Evolutionary conservation across 2,888 invertebrate species (phyloP).

Genomic region (Cheilosia soror): DNA sequence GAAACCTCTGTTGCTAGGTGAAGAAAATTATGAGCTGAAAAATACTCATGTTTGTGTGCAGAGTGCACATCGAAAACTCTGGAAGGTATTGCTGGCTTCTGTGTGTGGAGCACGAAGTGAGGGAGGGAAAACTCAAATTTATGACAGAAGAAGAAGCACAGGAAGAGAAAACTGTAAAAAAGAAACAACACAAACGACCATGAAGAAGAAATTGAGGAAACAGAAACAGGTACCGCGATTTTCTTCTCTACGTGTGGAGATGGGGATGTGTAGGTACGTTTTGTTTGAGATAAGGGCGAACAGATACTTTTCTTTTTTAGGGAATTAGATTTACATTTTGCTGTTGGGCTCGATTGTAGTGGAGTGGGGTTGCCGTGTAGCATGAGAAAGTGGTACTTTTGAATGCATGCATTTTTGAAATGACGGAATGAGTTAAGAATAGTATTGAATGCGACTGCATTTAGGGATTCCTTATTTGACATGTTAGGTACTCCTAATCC

Average conservation of each 20-base stretch:
- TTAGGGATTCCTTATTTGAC: constrained; percentile 8
- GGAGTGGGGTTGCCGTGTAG: background rate
- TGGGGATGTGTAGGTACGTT: constrained; percentile 7
- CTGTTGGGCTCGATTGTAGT: background rate
- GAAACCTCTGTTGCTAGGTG: constrained; percentile 75
- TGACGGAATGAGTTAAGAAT: constrained; percentile 23
- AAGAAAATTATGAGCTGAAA: constrained; percentile 62
- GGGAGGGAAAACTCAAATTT: constrained; percentile 48
- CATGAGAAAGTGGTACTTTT: constrained; percentile 28
- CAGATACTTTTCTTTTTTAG: constrained; percentile 34
- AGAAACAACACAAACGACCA: constrained; percentile 11
- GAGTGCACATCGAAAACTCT: constrained; percentile 54
- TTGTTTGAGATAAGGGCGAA: constrained; percentile 43
- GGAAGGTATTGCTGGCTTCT: constrained; percentile 41
- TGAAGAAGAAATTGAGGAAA: constrained; percentile 58
- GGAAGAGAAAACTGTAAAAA: constrained; percentile 33
- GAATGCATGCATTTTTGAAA: constrained; percentile 66
- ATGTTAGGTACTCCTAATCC: too few relatives aligned
- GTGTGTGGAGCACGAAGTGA: constrained; percentile 6
- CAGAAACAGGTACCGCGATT: constrained; percentile 68
- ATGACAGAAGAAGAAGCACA: constrained; percentile 45
- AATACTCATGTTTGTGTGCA: constrained; percentile 14
- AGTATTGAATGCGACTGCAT: constrained; percentile 19
- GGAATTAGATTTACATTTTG: constrained; percentile 42
- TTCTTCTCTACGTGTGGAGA: constrained; percentile 15